These are phyloP conservation scores for Phocides pigmalion DNA, from an alignment of 1,140 invertebrate genomes.

Conservation along the genomic window DNA sequence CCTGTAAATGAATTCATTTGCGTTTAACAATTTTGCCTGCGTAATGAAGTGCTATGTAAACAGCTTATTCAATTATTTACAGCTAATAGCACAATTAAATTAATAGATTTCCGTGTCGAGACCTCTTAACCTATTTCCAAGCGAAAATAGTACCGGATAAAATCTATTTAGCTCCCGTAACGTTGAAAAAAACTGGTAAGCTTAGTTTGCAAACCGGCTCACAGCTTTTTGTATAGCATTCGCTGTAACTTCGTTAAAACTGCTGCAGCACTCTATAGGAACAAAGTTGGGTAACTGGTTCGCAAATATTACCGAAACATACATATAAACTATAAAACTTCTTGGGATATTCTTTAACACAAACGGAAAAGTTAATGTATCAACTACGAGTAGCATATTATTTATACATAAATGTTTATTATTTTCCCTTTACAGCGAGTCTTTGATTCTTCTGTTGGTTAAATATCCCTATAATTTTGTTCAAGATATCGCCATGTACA, in stretches of 20 bases:
- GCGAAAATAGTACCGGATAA: conserved; percentile 15
- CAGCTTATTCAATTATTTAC: neutral
- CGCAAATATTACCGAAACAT: neutral
- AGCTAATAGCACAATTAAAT: conserved; percentile 20
- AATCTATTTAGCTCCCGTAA: conserved; percentile 15
- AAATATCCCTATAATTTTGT: too few relatives aligned
- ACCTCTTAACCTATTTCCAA: conserved; percentile 25
- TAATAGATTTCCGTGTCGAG: conserved; percentile 29
- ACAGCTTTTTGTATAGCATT: conserved; percentile 21
- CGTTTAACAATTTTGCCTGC: neutral
- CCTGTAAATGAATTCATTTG: neutral
- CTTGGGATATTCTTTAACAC: too few relatives aligned
- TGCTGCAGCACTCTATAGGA: conserved; percentile 11
- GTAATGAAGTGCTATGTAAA: conserved; percentile 1
- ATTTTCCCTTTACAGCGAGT: too few relatives aligned
- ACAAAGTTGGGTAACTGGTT: conserved; percentile 20
- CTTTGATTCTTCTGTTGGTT: too few relatives aligned
- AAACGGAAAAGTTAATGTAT: conserved; percentile 1
- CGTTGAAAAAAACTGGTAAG: conserved; percentile 16
- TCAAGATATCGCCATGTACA: too few relatives aligned
- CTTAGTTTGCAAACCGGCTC: conserved; percentile 19
- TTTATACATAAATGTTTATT: too few relatives aligned
- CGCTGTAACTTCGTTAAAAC: conserved; percentile 26
- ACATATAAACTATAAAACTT: neutral
- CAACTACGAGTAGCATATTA: too few relatives aligned